These are phyloP conservation scores for Acanthochromis polyacanthus DNA, from an alignment of 2,113 vertebrate genomes.

Conservation along the genomic window DNA sequence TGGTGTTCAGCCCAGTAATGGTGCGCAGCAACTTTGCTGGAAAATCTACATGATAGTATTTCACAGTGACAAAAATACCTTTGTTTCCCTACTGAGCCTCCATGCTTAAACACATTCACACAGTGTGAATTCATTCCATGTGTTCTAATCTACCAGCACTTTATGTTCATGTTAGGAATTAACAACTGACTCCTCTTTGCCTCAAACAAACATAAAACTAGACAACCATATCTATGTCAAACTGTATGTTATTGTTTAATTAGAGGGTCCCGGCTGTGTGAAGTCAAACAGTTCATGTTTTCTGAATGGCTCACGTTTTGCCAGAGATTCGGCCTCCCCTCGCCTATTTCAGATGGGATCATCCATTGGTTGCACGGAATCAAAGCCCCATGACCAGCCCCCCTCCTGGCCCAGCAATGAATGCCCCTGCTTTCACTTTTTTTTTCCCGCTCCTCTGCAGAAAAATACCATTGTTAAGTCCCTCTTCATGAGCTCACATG, in stretches of 20 bases:
- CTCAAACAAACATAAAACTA: background rate
- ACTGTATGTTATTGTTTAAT: background rate
- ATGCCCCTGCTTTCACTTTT: slow-evolving; percentile 64
- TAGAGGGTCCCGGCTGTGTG: background rate
- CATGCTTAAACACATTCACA: slow-evolving; percentile 14
- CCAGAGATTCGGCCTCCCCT: slow-evolving; percentile 31
- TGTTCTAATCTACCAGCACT: background rate
- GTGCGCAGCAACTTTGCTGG: background rate
- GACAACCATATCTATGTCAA: background rate
- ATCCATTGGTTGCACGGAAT: slow-evolving; percentile 56
- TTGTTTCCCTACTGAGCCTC: slow-evolving; percentile 17
- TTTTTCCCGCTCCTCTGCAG: slow-evolving; percentile 41
- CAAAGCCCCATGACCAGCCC: slow-evolving; percentile 61
- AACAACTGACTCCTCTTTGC: background rate
- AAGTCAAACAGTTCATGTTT: slow-evolving; percentile 20
- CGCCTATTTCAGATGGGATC: slow-evolving; percentile 35
- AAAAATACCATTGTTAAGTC: slow-evolving; percentile 63
- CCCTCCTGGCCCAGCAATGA: slow-evolving; percentile 58
- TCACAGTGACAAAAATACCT: slow-evolving; percentile 31
- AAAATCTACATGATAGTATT: slow-evolving; percentile 3
- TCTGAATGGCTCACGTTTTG: slow-evolving; percentile 56
- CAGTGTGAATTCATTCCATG: slow-evolving; percentile 11
- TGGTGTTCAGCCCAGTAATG: background rate
- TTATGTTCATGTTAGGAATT: background rate
- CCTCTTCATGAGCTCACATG: slow-evolving; percentile 54